Percentiles rank a stretch among this genome's conserved stretches.
phyloP scores from a whole-genome alignment of 2,797 vertebrate genomes.

The Squalus acanthias region DNA sequence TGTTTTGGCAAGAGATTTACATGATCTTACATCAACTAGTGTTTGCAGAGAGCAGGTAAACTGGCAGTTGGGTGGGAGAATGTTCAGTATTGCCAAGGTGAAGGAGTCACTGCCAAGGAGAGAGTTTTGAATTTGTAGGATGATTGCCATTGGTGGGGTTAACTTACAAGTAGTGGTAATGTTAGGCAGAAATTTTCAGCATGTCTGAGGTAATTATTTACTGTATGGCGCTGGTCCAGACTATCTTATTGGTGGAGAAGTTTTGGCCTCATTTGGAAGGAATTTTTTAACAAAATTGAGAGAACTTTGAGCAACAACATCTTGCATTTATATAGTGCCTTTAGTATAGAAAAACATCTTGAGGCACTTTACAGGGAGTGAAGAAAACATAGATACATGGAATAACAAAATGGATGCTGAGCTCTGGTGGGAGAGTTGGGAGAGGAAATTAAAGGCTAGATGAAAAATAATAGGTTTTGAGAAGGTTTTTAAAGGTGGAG shows the following conservation, averaged over 20 bases:
- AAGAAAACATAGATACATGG: neutral
- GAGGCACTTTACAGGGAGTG: neutral
- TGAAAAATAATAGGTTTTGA: neutral
- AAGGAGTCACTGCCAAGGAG: neutral
- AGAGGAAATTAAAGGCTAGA: neutral
- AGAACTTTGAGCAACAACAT: neutral
- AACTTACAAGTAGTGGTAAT: neutral
- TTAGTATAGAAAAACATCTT: neutral
- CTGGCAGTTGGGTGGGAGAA: neutral
- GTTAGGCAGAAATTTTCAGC: neutral
- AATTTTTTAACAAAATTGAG: neutral
- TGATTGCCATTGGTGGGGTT: neutral
- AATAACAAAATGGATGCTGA: neutral
- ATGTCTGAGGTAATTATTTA: neutral
- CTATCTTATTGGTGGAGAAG: neutral
- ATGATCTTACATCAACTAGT: neutral
- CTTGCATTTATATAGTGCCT: neutral
- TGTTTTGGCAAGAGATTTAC: no score
- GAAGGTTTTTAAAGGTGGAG: neutral
- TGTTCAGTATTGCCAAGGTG: neutral
- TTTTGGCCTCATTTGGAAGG: neutral
- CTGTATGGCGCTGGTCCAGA: neutral
- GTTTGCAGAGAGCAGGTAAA: neutral
- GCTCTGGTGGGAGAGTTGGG: neutral
- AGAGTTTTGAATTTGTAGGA: neutral